phyloP scores from a whole-genome alignment of 2,113 vertebrate genomes.

The Nyctibius bracteatus region DNA sequence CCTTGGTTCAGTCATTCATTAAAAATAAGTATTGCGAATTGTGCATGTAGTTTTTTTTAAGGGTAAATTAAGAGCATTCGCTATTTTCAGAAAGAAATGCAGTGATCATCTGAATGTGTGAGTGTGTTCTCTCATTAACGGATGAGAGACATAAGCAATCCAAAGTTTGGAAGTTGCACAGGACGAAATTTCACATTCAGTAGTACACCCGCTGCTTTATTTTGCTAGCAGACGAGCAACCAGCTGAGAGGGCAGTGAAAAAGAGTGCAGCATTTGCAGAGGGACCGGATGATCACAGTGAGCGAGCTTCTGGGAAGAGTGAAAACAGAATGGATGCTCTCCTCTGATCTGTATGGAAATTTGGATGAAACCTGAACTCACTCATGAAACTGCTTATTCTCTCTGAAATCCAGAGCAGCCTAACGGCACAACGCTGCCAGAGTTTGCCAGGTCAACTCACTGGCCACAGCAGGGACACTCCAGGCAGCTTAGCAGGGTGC shows the following conservation, averaged over 20 bases:
- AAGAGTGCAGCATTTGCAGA: not conserved
- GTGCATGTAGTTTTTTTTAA: not conserved
- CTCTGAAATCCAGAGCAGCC: not conserved
- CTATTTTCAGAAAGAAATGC: not conserved
- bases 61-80: not conserved
- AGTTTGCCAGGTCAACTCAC: accelerated
- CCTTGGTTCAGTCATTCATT: not conserved
- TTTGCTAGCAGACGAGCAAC: not conserved
- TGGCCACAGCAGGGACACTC: not conserved
- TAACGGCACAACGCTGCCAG: not conserved
- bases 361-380: not conserved
- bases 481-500: not conserved
- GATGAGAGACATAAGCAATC: not conserved
- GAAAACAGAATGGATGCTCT: not conserved
- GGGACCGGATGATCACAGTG: accelerated
- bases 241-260: not conserved
- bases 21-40: not conserved
- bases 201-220: not conserved
- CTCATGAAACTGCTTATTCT: not conserved
- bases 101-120: not conserved
- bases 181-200: not conserved
- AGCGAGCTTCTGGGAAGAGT: not conserved
- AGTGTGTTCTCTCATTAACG: not conserved
- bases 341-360: not conserved
- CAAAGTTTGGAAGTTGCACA: not conserved